Percentiles rank a stretch among this genome's conserved stretches.
Conservation (phyloP, 2,888 invertebrate genomes). For the Eupithecia exiguata region DNA sequence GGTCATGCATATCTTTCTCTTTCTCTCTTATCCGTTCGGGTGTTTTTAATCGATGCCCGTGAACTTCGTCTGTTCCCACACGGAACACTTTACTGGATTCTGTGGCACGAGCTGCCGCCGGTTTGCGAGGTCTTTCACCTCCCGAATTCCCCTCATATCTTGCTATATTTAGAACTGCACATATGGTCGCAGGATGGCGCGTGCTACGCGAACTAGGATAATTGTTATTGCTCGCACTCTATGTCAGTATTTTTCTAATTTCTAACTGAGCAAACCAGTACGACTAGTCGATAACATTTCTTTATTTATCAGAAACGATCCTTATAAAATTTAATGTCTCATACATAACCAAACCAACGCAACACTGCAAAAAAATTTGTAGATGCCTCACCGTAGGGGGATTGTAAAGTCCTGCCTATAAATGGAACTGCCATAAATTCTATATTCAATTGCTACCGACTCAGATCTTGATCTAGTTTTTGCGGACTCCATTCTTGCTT, state of each 20-base stretch:
- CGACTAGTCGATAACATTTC: not conserved
- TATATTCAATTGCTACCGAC: constrained; percentile 32
- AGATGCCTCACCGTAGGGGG: constrained; percentile 14
- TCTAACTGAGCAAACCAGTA: not conserved
- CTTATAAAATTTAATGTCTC: not conserved
- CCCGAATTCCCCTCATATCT: constrained; percentile 74
- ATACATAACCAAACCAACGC: not conserved
- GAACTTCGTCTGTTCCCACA: constrained; percentile 63
- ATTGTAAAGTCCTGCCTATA: constrained; percentile 30
- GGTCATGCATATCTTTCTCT: constrained; percentile 1
- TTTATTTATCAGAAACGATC: not conserved
- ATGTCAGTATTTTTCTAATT: not conserved
- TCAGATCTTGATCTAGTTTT: constrained; percentile 43
- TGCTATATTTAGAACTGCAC: constrained; percentile 80
- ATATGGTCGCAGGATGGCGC: constrained; percentile 60
- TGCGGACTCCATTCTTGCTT: constrained; percentile 39
- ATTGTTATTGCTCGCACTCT: constrained; percentile 17
- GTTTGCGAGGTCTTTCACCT: constrained; percentile 79
- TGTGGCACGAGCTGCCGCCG: constrained; percentile 46
- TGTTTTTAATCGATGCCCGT: constrained; percentile 51
- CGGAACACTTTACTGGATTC: constrained; percentile 58
- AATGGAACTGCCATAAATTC: constrained; percentile 34
- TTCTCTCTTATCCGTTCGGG: constrained; percentile 30
- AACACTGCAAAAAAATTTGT: constrained; percentile 24
- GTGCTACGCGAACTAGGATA: constrained; percentile 55